A percentile compares a stretch with the other conserved stretches of the same genome.
These are phyloP conservation scores for Choristoneura fumiferana DNA, from an alignment of 1,140 invertebrate genomes.

Conservation along the genomic window DNA sequence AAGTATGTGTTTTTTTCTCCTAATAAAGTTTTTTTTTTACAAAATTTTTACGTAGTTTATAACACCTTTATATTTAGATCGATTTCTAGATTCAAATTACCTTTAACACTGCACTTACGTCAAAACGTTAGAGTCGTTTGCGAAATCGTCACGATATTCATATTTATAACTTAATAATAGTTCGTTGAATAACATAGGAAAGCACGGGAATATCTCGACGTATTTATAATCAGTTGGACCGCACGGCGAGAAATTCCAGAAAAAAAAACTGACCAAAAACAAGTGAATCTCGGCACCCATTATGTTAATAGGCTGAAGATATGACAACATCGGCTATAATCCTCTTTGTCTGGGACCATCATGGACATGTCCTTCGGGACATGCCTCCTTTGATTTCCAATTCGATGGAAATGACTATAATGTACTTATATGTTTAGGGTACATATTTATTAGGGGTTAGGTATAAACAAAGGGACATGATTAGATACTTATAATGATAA, in stretches of 20 bases:
- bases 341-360: constrained; percentile 67
- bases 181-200: too few species aligned
- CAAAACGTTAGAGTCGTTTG: too few species aligned
- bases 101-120: too few species aligned
- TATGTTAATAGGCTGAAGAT: constrained; percentile 64
- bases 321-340: constrained; percentile 69
- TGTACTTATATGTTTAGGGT: constrained; percentile 32
- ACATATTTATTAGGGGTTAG: constrained; percentile 38
- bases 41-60: too few species aligned
- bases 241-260: constrained; percentile 47
- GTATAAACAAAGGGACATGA: constrained; percentile 15
- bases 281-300: constrained; percentile 56
- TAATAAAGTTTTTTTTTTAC: too few species aligned
- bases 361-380: constrained; percentile 51
- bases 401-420: constrained; percentile 70
- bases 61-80: too few species aligned
- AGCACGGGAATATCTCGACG: too few species aligned
- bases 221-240: too few species aligned
- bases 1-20: too few species aligned
- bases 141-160: too few species aligned
- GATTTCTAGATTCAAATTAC: too few species aligned
- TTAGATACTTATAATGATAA: background rate
- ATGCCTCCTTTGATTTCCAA: constrained; percentile 65
- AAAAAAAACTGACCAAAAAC: constrained; percentile 47
- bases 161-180: too few species aligned